Conservation (phyloP, 2,113 vertebrate species). For the Pedionomus torquatus region DNA sequence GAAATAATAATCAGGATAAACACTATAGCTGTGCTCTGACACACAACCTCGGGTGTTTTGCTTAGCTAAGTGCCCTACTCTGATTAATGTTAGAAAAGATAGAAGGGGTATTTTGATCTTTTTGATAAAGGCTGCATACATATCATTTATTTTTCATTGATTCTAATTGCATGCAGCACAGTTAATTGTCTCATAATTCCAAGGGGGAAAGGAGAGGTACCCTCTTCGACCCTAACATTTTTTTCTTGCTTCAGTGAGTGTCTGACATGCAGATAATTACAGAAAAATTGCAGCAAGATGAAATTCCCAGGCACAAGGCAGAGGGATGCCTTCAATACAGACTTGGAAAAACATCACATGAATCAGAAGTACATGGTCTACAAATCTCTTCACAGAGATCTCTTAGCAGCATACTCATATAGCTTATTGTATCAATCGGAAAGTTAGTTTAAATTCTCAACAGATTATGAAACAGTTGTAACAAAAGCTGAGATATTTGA, state of each 20-base stretch:
- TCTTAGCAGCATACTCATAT: not conserved
- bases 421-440: not conserved
- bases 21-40: not conserved
- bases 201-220: not conserved
- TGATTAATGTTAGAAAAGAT: not conserved
- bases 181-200: slow-evolving; percentile 33
- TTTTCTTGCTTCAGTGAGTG: not conserved
- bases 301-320: not conserved
- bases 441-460: not conserved
- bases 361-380: not conserved
- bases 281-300: not conserved
- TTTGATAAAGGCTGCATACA: not conserved
- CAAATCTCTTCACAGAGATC: not conserved
- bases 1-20: not conserved
- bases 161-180: slow-evolving; percentile 13
- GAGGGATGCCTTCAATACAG: not conserved
- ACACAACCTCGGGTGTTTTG: not conserved
- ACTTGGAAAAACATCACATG: not conserved
- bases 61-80: not conserved
- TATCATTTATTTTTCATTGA: slow-evolving; percentile 9
- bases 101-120: not conserved
- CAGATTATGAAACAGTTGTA: not conserved
- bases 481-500: not conserved
- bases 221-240: not conserved
- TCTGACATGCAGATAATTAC: slow-evolving; percentile 34